phyloP scores from a whole-genome alignment of 2,113 vertebrate species.

The Ailurus styani region DNA sequence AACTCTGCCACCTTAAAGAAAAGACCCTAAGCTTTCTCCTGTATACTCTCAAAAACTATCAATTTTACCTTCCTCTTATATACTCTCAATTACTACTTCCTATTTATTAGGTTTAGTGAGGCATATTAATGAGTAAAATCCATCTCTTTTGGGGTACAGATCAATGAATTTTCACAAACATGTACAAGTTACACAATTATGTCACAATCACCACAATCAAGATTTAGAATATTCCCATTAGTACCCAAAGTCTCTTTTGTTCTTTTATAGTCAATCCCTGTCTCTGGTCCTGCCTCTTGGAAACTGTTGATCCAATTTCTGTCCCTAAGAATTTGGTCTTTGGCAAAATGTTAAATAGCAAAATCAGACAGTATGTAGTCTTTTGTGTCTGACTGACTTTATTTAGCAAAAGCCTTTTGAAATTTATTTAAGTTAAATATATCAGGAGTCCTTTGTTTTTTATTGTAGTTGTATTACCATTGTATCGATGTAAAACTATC shows the following conservation, averaged over 20 bases:
- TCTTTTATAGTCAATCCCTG: neutral
- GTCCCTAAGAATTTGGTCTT: neutral
- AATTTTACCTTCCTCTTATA: neutral
- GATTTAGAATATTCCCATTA: neutral
- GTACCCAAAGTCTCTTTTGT: neutral
- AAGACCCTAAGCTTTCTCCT: neutral
- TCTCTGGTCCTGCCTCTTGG: neutral
- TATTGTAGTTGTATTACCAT: neutral
- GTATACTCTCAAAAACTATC: neutral
- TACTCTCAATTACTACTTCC: neutral
- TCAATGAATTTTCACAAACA: neutral
- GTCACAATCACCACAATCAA: neutral
- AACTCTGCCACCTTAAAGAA: neutral
- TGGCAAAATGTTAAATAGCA: neutral
- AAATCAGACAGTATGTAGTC: neutral
- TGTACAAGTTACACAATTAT: neutral
- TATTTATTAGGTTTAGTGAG: neutral
- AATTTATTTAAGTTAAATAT: neutral
- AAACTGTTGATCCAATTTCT: neutral
- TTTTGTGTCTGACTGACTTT: neutral
- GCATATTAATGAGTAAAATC: neutral
- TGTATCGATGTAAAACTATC: neutral
- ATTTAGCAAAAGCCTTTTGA: neutral
- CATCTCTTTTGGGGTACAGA: neutral
- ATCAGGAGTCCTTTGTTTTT: neutral